Evolutionary conservation across 2,888 invertebrate genomes (phyloP).

Genomic region (Xestia rhomboidea): DNA sequence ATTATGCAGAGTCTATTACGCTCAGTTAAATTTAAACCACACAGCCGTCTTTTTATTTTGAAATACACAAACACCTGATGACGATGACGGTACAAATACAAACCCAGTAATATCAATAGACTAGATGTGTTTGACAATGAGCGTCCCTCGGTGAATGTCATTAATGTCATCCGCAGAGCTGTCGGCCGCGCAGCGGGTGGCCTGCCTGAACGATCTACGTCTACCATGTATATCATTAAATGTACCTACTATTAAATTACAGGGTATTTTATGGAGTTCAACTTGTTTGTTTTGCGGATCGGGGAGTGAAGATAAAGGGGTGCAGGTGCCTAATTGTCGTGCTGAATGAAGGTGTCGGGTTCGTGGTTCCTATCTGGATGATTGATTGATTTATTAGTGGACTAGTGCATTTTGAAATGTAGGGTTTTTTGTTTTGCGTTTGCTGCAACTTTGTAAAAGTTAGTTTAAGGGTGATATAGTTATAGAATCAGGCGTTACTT

Average conservation of each 20-base stretch:
- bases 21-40: conserved; percentile 18
- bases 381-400: conserved; percentile 35
- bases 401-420: neutral
- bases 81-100: conserved; percentile 30
- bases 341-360: conserved; percentile 24
- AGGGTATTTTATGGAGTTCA: conserved; percentile 48
- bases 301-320: conserved; percentile 49
- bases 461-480: neutral
- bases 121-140: conserved; percentile 69
- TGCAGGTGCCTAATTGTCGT: conserved; percentile 52
- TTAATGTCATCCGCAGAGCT: conserved; percentile 80
- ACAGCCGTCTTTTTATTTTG: conserved; percentile 24
- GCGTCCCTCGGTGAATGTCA: conserved; percentile 76
- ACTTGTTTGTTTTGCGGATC: conserved; percentile 51
- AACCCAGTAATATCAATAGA: conserved; percentile 55
- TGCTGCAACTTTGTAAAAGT: neutral
- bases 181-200: conserved; percentile 64
- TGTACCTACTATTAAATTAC: conserved; percentile 54
- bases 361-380: conserved; percentile 19
- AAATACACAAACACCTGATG: conserved; percentile 39
- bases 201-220: conserved; percentile 50
- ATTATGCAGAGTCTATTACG: conserved; percentile 1
- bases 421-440: neutral
- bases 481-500: neutral
- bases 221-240: conserved; percentile 55